Base-by-base conservation (phyloP, 2,888 invertebrate genomes). In the Coenonympha arcania region DNA sequence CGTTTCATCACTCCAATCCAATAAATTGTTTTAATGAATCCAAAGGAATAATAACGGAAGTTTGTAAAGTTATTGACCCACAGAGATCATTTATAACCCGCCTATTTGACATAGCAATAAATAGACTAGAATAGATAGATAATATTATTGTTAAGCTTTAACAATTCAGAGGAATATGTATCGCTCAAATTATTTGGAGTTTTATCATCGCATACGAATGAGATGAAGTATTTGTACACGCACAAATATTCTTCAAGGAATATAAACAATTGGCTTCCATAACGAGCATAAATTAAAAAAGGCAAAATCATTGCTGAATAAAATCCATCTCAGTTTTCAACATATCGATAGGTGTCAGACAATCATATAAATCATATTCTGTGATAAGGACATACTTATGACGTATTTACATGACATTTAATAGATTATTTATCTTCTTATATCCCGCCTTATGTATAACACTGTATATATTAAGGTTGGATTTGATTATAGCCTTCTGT, bases 81-180 rank as follows among this genome's bases (percentile, higher is more conserved):
- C n/a, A n/a, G n/a, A n/a, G n/a, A n/a, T n/a, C n/a, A n/a, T n/a
- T 75, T 69, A 79, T 76, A 79, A 76, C 85, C 85, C 85, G 85
- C 84, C 84, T 85, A 85, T 80, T 76, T 79, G 79, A 82, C 73
- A 83, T 85, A 86, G 86, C 85, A 86, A 86, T 86, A 86, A 84
- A 84, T 85, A 84, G 73, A 64, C 68, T 83, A 84, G 81, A 79
- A 73, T 83, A 82, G 79, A 73, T 83, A 84, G 76, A 79, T 71
- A 69, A 70, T 65, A 65, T 62, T 79, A 79, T 78, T 72, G 66
- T 72, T 79, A 80, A 78, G 80, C 79, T 78, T 78, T 71, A 69
- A 71, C 68, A 68, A 62, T 63, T 68, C 72, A 69, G 61, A 70
- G 64, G 64, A 68, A 61, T 61, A 57, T 64, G 54, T 58, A 64